Evolutionary conservation across 2,113 vertebrate genomes (phyloP).

Genomic region (Ursus arctos): DNA sequence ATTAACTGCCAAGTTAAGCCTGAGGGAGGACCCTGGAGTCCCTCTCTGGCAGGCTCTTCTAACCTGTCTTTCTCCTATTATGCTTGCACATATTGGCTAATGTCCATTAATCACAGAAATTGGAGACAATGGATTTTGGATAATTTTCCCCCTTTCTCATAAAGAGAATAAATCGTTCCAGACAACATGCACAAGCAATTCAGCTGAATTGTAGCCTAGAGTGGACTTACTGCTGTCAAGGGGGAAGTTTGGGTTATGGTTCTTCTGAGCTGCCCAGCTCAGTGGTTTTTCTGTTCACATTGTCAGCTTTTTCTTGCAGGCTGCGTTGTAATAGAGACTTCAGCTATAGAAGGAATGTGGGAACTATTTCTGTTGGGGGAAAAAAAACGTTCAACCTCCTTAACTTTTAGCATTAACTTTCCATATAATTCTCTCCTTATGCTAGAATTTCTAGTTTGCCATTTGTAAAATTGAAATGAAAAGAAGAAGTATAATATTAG

Average conservation of each 20-base stretch:
- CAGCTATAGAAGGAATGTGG: not conserved
- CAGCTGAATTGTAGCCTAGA: not conserved
- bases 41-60: not conserved
- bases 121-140: not conserved
- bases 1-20: not conserved
- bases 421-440: not conserved
- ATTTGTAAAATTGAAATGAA: slow-evolving; percentile 17
- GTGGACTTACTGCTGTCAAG: slow-evolving; percentile 35
- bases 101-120: slow-evolving; percentile 53
- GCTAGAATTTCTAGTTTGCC: not conserved
- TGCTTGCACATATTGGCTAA: not conserved
- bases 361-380: not conserved
- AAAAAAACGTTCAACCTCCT: not conserved
- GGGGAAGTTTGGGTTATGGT: slow-evolving; percentile 29
- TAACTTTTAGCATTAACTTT: slow-evolving; percentile 30
- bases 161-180: slow-evolving; percentile 54
- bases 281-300: slow-evolving; percentile 51
- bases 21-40: not conserved
- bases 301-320: slow-evolving; percentile 40
- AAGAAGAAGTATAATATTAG: not conserved
- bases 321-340: not conserved
- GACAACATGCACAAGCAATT: slow-evolving; percentile 21
- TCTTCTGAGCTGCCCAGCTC: not conserved
- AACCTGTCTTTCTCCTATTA: not conserved
- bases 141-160: slow-evolving; percentile 1